Base-by-base conservation (phyloP, 2,797 vertebrate species). In the Micropoecilia bifurca region DNA sequence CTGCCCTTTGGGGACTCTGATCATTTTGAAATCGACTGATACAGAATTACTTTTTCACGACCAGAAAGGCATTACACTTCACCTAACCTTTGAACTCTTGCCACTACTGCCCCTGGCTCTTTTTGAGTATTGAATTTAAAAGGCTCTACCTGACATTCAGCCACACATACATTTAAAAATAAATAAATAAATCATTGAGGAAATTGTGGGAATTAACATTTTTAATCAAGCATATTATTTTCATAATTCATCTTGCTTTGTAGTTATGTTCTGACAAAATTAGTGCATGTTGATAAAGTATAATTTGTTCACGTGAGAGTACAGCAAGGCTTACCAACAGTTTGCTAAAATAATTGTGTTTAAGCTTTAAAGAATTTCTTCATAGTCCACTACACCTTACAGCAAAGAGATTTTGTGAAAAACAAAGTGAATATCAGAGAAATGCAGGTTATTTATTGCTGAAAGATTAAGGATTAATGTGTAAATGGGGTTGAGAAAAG, bases 21-120 rank as follows among this genome's bases (percentile, higher is more conserved):
- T 93, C 91, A 90, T 93, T 92, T 90, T 66, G 78, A 87, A 93
- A 95, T 95, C 93, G 90, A 95, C 88, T 89, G 90, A 95, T 92
- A 91, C 92, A 92, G 93, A 94, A 95, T 94, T 74, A 91, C 89
- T 90, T 95, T 80, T 85, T 74, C 82, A 22, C 81, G 80, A 7
- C 84, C 91, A 90, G 93, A 93, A 93, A 94, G 91, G 87, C 82
- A 46, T 81, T 76, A 79, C 92, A 94, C 93, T 94, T 92, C 88
- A 50, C 71, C 81, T 94, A 84, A 94, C 94, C 94, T 94, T 92
- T 95, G 93, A 94, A 93, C 93, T 93, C 77, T 73, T 88, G 78
- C 81, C 85, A 84, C 82, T 53, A 45, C 91, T 86, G 94, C 94
- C 93, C 71, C 86, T 78, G 94, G 94, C 90, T 89, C 81, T 78